Evolutionary conservation across 2,888 invertebrate species (phyloP), one percentile per base, ranked within the genome.

Genomic region (Tinea semifulvella): DNA sequence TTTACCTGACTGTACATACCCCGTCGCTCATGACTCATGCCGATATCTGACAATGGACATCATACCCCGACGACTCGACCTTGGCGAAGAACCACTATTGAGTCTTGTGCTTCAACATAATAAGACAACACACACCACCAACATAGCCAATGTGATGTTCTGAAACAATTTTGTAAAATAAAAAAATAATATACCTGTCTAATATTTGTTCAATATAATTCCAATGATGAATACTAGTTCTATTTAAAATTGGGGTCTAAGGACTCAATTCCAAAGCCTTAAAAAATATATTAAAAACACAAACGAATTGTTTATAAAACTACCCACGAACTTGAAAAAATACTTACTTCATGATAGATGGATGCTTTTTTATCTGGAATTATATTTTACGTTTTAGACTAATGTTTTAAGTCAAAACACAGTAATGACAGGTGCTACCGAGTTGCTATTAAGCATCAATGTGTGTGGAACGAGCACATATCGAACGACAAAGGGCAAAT

Each of bases 11-110:
- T n/a, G n/a, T n/a, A n/a, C n/a, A n/a, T n/a, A n/a, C n/a, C n/a
- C n/a, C n/a, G n/a, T n/a, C n/a, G n/a, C n/a, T n/a, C n/a, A n/a
- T n/a, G n/a, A n/a, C n/a, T n/a, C n/a, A n/a, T n/a, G n/a, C n/a
- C n/a, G n/a, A n/a, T n/a, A n/a, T n/a, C n/a, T n/a, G n/a, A n/a
- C n/a, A n/a, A n/a, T n/a, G n/a, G n/a, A 26, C 43, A 50, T 70
- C 84, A 82, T 70, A 86, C 86, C 64, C 86, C 87, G 49, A 83
- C 74, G 38, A 86, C 63, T 40, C 83, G 65, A 49, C 87, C 87
- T 67, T 86, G 85, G 25, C 79, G 73, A 48, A 85, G 61, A 53
- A 72, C 75, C 7, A 83, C 80, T 3, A 74, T 67, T 26, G 85
- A 84, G 52, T 84, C 83, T 58, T 83, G 83, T 20, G 69, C 61